These are phyloP conservation scores for Hyposmocoma kahamanoa DNA, from an alignment of 1,140 invertebrate genomes.

Conservation along the genomic window DNA sequence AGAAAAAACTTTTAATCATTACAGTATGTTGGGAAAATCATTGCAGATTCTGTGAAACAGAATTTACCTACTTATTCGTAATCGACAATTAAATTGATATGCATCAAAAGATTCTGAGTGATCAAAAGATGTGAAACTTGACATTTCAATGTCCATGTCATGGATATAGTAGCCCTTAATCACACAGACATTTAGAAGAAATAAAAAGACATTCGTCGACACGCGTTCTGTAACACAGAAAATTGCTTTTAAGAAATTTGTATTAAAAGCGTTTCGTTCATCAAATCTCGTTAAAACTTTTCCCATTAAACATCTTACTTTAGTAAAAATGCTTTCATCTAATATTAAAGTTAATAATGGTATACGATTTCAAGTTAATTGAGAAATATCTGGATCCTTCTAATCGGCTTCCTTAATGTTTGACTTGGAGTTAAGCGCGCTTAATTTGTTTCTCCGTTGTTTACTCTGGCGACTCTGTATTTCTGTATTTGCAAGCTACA, in stretches of 20 bases:
- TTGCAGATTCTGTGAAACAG: too few species aligned
- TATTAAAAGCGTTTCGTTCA: constrained; percentile 51
- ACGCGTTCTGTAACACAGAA: constrained; percentile 34
- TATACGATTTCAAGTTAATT: constrained; percentile 41
- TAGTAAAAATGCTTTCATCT: constrained; percentile 48
- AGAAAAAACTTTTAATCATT: too few species aligned
- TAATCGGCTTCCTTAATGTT: constrained; percentile 24
- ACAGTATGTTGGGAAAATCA: too few species aligned
- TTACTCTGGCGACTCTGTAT: too few species aligned
- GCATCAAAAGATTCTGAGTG: too few species aligned
- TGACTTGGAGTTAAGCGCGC: constrained; percentile 8
- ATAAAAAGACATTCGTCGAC: constrained; percentile 21
- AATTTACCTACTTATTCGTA: too few species aligned
- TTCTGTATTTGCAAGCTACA: too few species aligned
- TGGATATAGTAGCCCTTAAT: too few species aligned
- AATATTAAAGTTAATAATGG: constrained; percentile 41
- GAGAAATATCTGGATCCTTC: constrained; percentile 31
- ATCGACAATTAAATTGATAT: too few species aligned
- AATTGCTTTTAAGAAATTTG: constrained; percentile 50
- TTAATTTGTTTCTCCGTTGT: background rate
- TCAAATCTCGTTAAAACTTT: constrained; percentile 67
- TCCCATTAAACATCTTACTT: constrained; percentile 59
- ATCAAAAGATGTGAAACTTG: too few species aligned
- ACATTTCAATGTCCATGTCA: too few species aligned
- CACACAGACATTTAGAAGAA: too few species aligned